Percentiles rank a stretch among this genome's conserved stretches.
Evolutionary conservation across 1,140 invertebrate species (phyloP).

Genomic region (Helicorthomorpha holstii): DNA sequence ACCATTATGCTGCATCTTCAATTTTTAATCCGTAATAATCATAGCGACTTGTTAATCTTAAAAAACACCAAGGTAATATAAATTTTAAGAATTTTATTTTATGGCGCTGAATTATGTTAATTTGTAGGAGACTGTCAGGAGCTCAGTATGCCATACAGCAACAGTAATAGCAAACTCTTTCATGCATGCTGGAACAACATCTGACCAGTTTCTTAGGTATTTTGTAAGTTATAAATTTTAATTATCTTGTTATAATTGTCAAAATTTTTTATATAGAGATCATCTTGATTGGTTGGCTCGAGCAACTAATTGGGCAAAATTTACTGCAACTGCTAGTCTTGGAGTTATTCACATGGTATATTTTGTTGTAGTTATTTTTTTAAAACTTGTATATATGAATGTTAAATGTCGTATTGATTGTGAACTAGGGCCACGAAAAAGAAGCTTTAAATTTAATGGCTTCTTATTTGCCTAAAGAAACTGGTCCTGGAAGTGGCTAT

Average conservation of each 20-base stretch:
- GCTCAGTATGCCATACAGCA: constrained; percentile 94
- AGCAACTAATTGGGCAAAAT: constrained; percentile 98
- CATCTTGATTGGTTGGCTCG: constrained; percentile 96
- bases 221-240: too few species aligned
- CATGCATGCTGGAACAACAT: constrained; percentile 96
- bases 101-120: neutral
- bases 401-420: neutral
- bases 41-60: constrained; percentile 91
- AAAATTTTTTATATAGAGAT: constrained; percentile 41
- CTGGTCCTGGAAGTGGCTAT: constrained; percentile 69
- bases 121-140: constrained; percentile 81
- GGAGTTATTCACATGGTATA: constrained; percentile 74
- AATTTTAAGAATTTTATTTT: neutral
- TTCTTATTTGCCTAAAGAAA: constrained; percentile 90
- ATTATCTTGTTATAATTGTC: too few species aligned
- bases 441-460: constrained; percentile 80
- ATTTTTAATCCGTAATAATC: constrained; percentile 94
- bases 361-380: too few species aligned
- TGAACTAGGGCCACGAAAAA: constrained; percentile 35
- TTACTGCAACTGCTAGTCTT: constrained; percentile 93
- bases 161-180: constrained; percentile 97
- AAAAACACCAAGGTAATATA: constrained; percentile 58
- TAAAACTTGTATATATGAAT: neutral
- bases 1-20: constrained; percentile 92
- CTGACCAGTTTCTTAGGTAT: constrained; percentile 69